Evolutionary conservation across 1,140 invertebrate species (phyloP).

Genomic region (Apis dorsata): DNA sequence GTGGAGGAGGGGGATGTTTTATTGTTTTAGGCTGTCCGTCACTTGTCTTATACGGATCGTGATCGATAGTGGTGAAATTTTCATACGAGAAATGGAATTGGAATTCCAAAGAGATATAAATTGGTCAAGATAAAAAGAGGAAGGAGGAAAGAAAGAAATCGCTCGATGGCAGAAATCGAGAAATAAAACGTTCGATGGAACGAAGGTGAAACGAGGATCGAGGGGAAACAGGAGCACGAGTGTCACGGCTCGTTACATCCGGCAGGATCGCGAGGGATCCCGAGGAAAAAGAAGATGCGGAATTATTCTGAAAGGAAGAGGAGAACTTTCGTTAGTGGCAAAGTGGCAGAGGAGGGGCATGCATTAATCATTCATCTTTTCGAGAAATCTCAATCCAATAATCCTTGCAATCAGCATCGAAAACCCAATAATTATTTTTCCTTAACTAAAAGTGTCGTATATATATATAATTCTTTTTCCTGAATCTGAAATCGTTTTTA

Average conservation of each 20-base stretch:
- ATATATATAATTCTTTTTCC: too few species aligned
- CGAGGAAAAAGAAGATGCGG: slow-evolving; percentile 68
- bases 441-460: too few species aligned
- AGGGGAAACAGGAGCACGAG: slow-evolving; percentile 53
- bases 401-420: background rate
- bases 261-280: slow-evolving; percentile 60
- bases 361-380: slow-evolving; percentile 23
- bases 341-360: slow-evolving; percentile 39
- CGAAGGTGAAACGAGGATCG: slow-evolving; percentile 21
- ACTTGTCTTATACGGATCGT: too few species aligned
- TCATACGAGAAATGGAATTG: background rate
- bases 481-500: too few species aligned
- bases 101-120: background rate
- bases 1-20: background rate
- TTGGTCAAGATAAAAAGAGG: background rate
- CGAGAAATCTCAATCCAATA: background rate
- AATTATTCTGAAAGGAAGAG: slow-evolving; percentile 78
- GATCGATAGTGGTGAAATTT: background rate
- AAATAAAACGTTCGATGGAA: background rate
- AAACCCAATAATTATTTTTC: too few species aligned
- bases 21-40: background rate
- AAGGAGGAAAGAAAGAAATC: background rate
- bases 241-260: slow-evolving; percentile 74
- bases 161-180: background rate
- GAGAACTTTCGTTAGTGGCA: slow-evolving; percentile 77